Conservation (phyloP, 2,113 vertebrate species). For the Poeciliopsis occidentalis region DNA sequence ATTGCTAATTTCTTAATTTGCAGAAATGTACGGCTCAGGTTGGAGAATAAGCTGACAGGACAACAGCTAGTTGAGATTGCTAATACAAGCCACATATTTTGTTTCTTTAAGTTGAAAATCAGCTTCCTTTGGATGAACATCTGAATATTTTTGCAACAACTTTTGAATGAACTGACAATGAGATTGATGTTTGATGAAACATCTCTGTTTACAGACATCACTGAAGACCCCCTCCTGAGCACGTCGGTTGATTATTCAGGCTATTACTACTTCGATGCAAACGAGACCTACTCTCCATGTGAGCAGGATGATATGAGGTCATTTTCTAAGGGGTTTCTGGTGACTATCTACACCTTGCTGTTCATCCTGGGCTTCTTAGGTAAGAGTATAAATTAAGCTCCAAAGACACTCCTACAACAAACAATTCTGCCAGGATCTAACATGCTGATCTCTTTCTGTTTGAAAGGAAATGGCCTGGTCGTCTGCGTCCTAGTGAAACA, state of each 20-base stretch:
- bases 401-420: not conserved
- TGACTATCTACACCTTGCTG: slow-evolving; percentile 81
- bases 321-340: slow-evolving; percentile 71
- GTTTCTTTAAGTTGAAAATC: too few relatives aligned
- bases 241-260: fast-evolving
- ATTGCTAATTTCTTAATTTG: too few relatives aligned
- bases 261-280: not conserved
- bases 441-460: not conserved
- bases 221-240: fast-evolving
- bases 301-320: fast-evolving
- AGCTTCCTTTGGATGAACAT: too few relatives aligned
- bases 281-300: slow-evolving; percentile 34
- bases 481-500: slow-evolving; percentile 80
- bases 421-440: not conserved
- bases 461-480: slow-evolving; percentile 82
- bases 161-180: too few relatives aligned
- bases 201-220: not conserved
- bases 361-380: slow-evolving; percentile 76
- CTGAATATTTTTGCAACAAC: too few relatives aligned
- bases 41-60: too few relatives aligned
- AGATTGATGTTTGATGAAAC: not conserved
- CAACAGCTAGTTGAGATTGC: too few relatives aligned
- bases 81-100: too few relatives aligned
- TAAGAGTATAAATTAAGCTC: slow-evolving; percentile 15
- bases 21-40: too few relatives aligned